Evolutionary conservation across 2,888 invertebrate genomes (phyloP).

Genomic region (Coelopa pilipes): DNA sequence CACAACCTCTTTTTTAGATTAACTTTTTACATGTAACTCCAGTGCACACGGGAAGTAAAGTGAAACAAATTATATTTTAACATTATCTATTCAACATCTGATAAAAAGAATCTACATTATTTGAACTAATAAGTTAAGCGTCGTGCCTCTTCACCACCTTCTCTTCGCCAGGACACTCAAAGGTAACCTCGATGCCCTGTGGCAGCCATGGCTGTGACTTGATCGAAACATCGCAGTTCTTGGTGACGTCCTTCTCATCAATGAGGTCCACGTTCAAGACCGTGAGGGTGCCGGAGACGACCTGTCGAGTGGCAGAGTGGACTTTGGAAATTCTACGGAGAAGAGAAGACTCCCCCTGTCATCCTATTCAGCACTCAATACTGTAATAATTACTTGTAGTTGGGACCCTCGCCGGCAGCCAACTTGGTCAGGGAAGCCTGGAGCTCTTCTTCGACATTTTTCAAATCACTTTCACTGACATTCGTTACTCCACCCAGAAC

Average conservation of each 20-base stretch:
- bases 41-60: no score
- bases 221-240: slow-evolving; percentile 49
- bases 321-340: slow-evolving; percentile 47
- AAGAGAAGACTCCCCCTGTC: no score
- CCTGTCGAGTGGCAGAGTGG: slow-evolving; percentile 44
- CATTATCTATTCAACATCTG: no score
- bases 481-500: background rate
- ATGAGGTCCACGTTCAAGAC: slow-evolving; percentile 48
- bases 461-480: slow-evolving; percentile 13
- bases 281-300: slow-evolving; percentile 47
- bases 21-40: no score
- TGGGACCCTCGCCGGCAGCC: slow-evolving; percentile 45
- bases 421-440: slow-evolving; percentile 43
- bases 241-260: slow-evolving; percentile 37
- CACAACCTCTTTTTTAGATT: no score
- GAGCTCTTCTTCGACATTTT: slow-evolving; percentile 34
- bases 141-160: slow-evolving; percentile 44
- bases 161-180: slow-evolving; percentile 48
- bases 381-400: slow-evolving; percentile 41
- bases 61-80: no score
- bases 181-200: slow-evolving; percentile 47
- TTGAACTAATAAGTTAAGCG: slow-evolving; percentile 2
- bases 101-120: no score
- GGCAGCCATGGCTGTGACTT: slow-evolving; percentile 50
- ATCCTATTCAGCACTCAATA: background rate